Conservation (phyloP, 1,140 invertebrate genomes). For the Trypoxylus dichotomus region DNA sequence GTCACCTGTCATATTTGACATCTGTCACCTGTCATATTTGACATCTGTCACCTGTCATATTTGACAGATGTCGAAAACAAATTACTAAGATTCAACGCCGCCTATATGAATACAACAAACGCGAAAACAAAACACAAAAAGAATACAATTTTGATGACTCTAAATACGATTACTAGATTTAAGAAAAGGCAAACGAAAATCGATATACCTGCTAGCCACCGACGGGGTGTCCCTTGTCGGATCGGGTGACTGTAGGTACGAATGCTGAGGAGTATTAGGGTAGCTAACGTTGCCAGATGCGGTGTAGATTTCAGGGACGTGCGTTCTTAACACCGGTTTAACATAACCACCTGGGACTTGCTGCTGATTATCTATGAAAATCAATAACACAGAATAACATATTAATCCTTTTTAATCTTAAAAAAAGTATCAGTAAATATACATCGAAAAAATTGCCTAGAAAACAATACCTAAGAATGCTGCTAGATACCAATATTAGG, state of each 20-base stretch:
- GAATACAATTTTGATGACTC: background rate
- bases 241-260: conserved; percentile 68
- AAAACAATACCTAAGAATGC: no score
- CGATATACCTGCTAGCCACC: conserved; percentile 61
- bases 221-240: conserved; percentile 71
- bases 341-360: conserved; percentile 82
- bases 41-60: no score
- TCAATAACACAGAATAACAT: background rate
- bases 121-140: background rate
- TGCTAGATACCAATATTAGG: no score
- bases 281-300: conserved; percentile 55
- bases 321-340: conserved; percentile 80
- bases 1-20: no score
- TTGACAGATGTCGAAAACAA: no score
- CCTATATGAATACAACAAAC: no score
- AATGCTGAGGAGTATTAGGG: conserved; percentile 65
- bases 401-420: no score
- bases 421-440: no score
- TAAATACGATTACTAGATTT: background rate
- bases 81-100: no score
- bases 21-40: no score
- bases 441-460: no score
- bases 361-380: conserved; percentile 64
- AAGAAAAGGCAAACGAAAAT: background rate
- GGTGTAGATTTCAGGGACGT: conserved; percentile 73